These are phyloP conservation scores for Amphimedon queenslandica DNA, from an alignment of 37 sponge, comb jelly and placozoan species.

Conservation along the genomic window DNA sequence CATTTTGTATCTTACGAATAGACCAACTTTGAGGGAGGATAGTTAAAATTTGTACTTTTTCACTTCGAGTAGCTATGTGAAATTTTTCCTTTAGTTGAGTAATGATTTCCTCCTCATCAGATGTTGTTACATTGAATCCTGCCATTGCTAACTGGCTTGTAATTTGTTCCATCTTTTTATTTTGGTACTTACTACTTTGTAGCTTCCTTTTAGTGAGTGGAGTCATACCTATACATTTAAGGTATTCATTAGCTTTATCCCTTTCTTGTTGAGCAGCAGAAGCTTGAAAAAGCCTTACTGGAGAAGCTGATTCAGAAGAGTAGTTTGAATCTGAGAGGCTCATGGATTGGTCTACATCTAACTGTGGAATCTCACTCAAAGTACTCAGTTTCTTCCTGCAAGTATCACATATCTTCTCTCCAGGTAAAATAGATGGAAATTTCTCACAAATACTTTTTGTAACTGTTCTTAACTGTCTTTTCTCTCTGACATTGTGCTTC, in stretches of 20 bases:
- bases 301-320: neutral
- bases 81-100: conserved; percentile 41
- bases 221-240: neutral
- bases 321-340: neutral
- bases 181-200: neutral
- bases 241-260: neutral
- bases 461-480: neutral
- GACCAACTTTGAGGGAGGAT: conserved; percentile 36
- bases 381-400: conserved; percentile 1
- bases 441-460: conserved; percentile 13
- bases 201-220: conserved; percentile 6
- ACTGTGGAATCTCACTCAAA: too few relatives aligned
- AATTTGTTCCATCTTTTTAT: neutral
- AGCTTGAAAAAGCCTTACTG: conserved; percentile 1
- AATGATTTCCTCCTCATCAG: conserved; percentile 40
- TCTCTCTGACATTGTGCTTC: neutral
- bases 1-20: conserved; percentile 17
- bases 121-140: neutral
- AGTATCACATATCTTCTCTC: conserved; percentile 7
- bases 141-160: conserved; percentile 14
- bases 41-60: conserved; percentile 20
- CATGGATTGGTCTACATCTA: neutral
- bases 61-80: conserved; percentile 19
- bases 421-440: neutral
- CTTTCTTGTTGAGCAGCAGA: neutral